Evolutionary conservation across 2,888 invertebrate genomes (phyloP).

Genomic region (Ochropleura plecta): DNA sequence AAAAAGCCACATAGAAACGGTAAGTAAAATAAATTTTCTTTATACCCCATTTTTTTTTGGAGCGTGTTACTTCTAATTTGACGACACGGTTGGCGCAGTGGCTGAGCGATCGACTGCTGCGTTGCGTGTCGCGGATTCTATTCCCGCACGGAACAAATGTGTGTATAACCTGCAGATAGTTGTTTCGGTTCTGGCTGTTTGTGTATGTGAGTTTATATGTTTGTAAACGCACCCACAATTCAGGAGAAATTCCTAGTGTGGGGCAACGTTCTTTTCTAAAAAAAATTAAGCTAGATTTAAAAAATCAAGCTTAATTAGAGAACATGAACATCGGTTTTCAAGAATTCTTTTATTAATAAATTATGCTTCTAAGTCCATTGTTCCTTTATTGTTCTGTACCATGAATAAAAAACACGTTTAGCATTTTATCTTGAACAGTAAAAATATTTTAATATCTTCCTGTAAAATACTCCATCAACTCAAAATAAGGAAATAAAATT

Average conservation of each 20-base stretch:
- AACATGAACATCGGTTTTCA: background rate
- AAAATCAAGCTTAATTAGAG: too few relatives aligned
- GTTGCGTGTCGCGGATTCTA: too few relatives aligned
- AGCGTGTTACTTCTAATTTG: background rate
- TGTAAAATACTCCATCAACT: constrained; percentile 43
- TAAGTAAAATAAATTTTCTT: constrained; percentile 4
- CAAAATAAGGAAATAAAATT: constrained; percentile 49
- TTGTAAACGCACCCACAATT: too few relatives aligned
- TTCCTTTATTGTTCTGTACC: constrained; percentile 17
- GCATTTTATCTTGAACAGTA: constrained; percentile 52
- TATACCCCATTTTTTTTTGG: background rate
- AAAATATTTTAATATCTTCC: constrained; percentile 46
- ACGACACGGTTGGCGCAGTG: too few relatives aligned
- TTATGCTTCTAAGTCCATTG: constrained; percentile 10
- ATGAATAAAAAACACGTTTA: constrained; percentile 46
- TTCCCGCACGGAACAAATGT: too few relatives aligned
- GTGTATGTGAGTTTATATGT: too few relatives aligned
- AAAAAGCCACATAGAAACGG: constrained; percentile 1
- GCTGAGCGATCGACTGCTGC: too few relatives aligned
- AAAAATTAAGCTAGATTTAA: too few relatives aligned
- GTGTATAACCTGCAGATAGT: too few relatives aligned
- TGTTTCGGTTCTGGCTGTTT: too few relatives aligned
- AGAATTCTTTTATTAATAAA: background rate
- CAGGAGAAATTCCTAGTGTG: too few relatives aligned
- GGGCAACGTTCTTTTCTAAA: background rate